Conservation (phyloP, 92 coral and sea anemone species). For the Phenganax subtilis region DNA sequence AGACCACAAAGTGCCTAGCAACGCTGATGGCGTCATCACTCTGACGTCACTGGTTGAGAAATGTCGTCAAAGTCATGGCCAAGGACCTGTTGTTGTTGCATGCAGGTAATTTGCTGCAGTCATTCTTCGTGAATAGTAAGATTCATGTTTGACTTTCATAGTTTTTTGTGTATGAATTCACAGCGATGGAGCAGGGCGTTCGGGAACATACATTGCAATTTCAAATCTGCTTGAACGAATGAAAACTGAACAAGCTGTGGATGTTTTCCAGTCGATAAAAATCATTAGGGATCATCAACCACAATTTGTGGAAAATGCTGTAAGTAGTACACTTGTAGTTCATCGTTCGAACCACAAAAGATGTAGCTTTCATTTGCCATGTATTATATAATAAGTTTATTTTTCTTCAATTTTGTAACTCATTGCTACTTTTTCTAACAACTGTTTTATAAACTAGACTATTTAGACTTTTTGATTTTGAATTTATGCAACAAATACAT, state of each 20-base stretch:
- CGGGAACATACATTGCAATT: constrained; percentile 16
- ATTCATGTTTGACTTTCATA: neutral
- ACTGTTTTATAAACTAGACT: neutral
- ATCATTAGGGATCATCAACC: neutral
- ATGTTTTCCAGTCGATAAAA: constrained; percentile 13
- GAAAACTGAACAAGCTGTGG: constrained; percentile 9
- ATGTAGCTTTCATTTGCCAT: neutral
- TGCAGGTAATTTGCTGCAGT: neutral
- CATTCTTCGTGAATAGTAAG: neutral
- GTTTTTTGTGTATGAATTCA: too few relatives aligned
- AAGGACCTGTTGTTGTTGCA: neutral
- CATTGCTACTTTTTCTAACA: too few relatives aligned
- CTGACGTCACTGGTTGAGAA: constrained; percentile 5
- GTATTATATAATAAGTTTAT: neutral
- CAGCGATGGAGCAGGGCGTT: constrained; percentile 16
- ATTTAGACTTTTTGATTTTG: too few relatives aligned
- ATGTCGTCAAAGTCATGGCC: neutral
- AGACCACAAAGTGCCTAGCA: neutral
- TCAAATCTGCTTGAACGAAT: constrained; percentile 16
- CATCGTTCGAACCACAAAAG: neutral
- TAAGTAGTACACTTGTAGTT: neutral
- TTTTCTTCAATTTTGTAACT: neutral
- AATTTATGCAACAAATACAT: neutral
- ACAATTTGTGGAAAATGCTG: constrained; percentile 8
- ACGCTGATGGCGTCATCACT: neutral